phyloP scores from a whole-genome alignment of 1,140 invertebrate genomes.

The Leguminivora glycinivorella region DNA sequence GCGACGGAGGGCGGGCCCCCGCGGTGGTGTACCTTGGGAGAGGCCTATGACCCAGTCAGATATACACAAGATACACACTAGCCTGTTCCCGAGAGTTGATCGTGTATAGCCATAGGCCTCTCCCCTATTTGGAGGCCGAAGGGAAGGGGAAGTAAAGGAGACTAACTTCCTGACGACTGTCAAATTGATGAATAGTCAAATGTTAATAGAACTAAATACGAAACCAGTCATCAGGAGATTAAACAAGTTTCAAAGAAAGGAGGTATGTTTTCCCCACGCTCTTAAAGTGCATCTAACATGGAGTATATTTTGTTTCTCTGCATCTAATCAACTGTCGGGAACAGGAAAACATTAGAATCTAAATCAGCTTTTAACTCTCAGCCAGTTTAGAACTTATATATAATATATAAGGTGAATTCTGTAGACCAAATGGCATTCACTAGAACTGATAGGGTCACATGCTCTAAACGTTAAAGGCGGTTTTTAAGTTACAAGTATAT shows the following conservation, averaged over 20 bases:
- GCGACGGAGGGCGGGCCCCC: neutral
- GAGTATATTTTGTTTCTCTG: neutral
- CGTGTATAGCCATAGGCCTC: neutral
- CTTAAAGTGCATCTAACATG: too few relatives aligned
- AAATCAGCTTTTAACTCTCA: neutral
- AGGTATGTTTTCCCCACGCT: too few relatives aligned
- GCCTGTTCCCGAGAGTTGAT: conserved; percentile 8
- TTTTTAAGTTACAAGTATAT: too few relatives aligned
- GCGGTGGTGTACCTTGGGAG: conserved; percentile 27
- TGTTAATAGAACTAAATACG: too few relatives aligned
- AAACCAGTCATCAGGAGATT: too few relatives aligned
- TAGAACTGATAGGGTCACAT: neutral
- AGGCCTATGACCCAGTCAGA: conserved; percentile 18
- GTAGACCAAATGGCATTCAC: neutral
- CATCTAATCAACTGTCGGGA: neutral
- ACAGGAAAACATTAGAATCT: conserved; percentile 2
- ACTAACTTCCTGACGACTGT: too few relatives aligned
- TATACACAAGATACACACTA: neutral
- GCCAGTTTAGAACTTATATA: too few relatives aligned
- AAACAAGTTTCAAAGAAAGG: too few relatives aligned
- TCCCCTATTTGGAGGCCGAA: neutral
- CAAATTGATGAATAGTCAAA: too few relatives aligned
- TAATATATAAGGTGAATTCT: neutral
- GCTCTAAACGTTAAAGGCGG: too few relatives aligned
- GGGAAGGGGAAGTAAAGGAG: too few relatives aligned